Evolutionary conservation across 1,140 invertebrate species (phyloP).

Genomic region (Tachypleus tridentatus): DNA sequence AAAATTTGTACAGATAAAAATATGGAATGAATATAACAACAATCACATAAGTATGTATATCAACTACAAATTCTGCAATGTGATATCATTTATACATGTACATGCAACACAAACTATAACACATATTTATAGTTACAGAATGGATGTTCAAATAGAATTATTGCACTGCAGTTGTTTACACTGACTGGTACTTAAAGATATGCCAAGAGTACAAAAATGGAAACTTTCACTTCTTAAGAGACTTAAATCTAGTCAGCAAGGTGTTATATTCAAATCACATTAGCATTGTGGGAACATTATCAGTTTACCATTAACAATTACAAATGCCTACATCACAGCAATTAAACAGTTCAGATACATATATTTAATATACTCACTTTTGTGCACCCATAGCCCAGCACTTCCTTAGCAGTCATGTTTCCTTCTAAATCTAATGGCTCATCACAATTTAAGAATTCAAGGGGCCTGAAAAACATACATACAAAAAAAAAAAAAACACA

Average conservation of each 20-base stretch:
- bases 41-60: no score
- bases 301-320: no score
- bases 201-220: slow-evolving; percentile 8
- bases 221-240: not conserved
- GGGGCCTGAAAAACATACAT: slow-evolving; percentile 33
- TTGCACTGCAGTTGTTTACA: no score
- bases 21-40: no score
- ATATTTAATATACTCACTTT: slow-evolving; percentile 42
- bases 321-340: not conserved
- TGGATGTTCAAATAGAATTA: no score
- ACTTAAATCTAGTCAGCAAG: not conserved
- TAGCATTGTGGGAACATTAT: slow-evolving; percentile 4
- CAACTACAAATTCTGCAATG: no score
- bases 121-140: no score
- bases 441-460: slow-evolving; percentile 84
- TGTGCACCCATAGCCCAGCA: slow-evolving; percentile 67
- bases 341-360: slow-evolving; percentile 7
- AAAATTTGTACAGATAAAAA: no score
- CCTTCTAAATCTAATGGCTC: slow-evolving; percentile 81
- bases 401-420: slow-evolving; percentile 69
- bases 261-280: not conserved
- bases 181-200: not conserved
- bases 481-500: no score
- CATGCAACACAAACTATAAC: no score
- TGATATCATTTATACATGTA: no score